phyloP scores from a whole-genome alignment of 1,140 invertebrate genomes.

The Drosophila equinoxialis region DNA sequence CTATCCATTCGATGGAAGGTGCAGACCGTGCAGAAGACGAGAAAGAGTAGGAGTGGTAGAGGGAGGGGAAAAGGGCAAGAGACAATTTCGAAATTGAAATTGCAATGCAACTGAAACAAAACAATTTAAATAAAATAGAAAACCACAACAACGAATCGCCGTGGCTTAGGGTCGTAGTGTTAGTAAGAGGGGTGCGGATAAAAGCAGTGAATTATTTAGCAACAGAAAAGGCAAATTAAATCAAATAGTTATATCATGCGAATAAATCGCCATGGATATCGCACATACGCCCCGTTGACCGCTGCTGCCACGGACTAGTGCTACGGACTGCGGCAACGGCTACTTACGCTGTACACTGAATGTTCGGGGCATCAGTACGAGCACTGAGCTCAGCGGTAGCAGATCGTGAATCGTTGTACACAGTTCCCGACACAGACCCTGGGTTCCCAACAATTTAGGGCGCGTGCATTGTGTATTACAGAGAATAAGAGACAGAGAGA shows the following conservation, averaged over 20 bases:
- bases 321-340: conserved; percentile 21
- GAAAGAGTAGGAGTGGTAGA: background rate
- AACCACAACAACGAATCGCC: conserved; percentile 44
- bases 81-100: conserved; percentile 72
- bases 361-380: conserved; percentile 65
- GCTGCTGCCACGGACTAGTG: conserved; percentile 5
- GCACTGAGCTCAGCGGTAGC: conserved; percentile 68
- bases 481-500: conserved; percentile 11
- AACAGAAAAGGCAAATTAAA: conserved; percentile 62
- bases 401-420: conserved; percentile 43
- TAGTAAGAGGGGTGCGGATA: background rate
- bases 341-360: conserved; percentile 68
- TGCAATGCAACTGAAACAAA: conserved; percentile 67
- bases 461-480: background rate
- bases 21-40: background rate
- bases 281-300: conserved; percentile 75
- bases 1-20: conserved; percentile 18
- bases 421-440: background rate
- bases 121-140: conserved; percentile 78
- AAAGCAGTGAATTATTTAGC: conserved; percentile 61
- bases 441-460: background rate
- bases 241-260: conserved; percentile 81
- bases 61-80: conserved; percentile 27
- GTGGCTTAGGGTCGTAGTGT: conserved; percentile 22
- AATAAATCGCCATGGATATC: conserved; percentile 77